Conservation (phyloP, 37 sponge, comb jelly and placozoan genomes). For the Mnemiopsis leidyi region DNA sequence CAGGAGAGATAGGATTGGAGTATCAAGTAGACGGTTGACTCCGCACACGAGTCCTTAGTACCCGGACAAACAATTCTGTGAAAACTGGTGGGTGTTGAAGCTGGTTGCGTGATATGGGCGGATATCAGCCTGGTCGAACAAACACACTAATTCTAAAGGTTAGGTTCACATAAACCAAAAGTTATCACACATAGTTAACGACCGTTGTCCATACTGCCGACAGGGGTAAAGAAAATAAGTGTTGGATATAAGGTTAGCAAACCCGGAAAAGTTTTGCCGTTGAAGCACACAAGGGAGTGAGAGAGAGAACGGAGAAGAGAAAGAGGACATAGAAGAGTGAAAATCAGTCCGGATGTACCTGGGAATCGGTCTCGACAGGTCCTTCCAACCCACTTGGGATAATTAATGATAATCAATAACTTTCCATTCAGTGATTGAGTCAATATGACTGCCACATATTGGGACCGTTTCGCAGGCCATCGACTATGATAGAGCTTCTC, state of each 20-base stretch:
- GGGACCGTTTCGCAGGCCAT: neutral
- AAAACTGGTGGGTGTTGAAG: too few species aligned
- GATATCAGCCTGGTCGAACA: too few species aligned
- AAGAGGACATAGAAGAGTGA: neutral
- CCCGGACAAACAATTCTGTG: too few species aligned
- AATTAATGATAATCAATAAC: neutral
- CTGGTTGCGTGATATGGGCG: too few species aligned
- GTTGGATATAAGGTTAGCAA: neutral
- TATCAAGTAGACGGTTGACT: too few species aligned
- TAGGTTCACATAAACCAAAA: neutral
- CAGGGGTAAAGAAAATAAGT: too few species aligned
- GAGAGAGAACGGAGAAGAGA: too few species aligned
- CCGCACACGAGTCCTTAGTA: too few species aligned
- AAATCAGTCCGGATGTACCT: neutral
- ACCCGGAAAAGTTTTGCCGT: neutral
- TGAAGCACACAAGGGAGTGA: too few species aligned
- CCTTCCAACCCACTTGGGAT: neutral
- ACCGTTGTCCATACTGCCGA: neutral
- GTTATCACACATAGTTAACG: neutral
- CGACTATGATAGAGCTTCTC: neutral
- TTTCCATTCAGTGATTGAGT: neutral
- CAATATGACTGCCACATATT: neutral
- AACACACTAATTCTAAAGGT: neutral
- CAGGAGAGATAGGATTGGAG: too few species aligned
- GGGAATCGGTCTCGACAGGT: neutral